Evolutionary conservation across 2,113 vertebrate genomes (phyloP), one percentile per base, ranked within the genome.

Genomic region (Microcebus griseorufus): DNA sequence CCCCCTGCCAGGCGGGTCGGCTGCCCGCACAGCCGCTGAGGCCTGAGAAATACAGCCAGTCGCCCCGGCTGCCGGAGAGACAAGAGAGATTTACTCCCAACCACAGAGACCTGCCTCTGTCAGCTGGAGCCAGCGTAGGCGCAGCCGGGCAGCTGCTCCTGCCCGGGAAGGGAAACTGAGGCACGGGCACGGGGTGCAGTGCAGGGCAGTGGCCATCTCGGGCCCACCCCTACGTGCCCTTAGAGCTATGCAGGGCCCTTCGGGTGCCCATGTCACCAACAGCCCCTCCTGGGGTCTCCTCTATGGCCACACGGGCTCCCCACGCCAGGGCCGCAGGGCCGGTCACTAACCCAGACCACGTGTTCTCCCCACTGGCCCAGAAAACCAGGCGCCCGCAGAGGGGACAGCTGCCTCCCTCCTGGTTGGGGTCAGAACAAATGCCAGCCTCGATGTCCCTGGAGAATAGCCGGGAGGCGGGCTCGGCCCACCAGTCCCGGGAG

Each of bases 181-280:
- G 70, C 70, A 20, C 39, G 0, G 25, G 42, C 6, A 1, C 18
- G 12, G 5, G 27, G 34, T 27, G 1, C 55, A 58, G 9, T 11
- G 4, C 0, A 1, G 37, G 2, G n/a, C 39, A 9, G 20, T 1
- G 0, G 39, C 14, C 0, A 0, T 17, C 29, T 22, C 7, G 32
- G 34, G 8, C 32, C 72, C n/a, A 20, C 11, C 58, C 39, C 14
- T 0, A 34, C 0, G 0, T 16, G 18, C 25, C 75, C 79, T 27
- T 25, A 12, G n/a, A 10, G 70, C 8, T 42, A 25, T 64, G 75
- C 10, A 0, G 18, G 72, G 84, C 60, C 58, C 55, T 29, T 8
- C 16, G 12, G 25, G 9, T 20, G 3, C 34, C 17, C 5, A 3
- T 12, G 62, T 18, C 45, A 10, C 37, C 64, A 9, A 25, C 27